Conservation (phyloP, 2,797 vertebrate species). For the Falco berigora region DNA sequence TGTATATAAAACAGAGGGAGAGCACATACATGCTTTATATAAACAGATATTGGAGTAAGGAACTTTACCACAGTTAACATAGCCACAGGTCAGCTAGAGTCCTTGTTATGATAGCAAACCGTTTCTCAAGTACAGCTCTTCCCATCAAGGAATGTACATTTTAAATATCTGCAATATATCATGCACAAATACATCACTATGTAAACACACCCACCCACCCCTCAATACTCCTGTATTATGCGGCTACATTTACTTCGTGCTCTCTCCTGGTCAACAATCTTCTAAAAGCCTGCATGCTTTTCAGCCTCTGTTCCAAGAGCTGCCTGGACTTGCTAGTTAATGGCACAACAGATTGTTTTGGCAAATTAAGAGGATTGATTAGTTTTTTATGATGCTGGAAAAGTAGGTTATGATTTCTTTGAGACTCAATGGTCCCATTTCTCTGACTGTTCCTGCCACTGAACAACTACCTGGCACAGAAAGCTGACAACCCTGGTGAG, state of each 20-base stretch:
- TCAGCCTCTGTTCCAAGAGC: background rate
- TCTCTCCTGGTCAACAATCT: background rate
- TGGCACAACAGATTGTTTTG: background rate
- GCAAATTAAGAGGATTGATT: background rate
- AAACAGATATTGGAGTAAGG: background rate
- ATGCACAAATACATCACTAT: fast-evolving
- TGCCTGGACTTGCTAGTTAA: background rate
- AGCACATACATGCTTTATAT: background rate
- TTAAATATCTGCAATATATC: background rate
- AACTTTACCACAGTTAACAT: background rate
- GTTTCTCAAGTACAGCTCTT: background rate
- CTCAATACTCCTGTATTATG: fast-evolving
- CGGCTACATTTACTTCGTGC: background rate
- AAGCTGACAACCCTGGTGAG: background rate
- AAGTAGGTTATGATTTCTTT: background rate
- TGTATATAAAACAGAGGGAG: background rate
- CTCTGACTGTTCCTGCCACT: background rate
- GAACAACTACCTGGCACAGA: background rate
- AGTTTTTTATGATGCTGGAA: background rate
- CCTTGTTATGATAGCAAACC: background rate
- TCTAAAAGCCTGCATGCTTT: background rate
- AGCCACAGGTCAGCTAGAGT: background rate
- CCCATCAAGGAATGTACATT: background rate
- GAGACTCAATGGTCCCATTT: background rate
- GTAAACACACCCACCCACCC: background rate